A percentile compares a stretch with the other conserved stretches of the same genome.
Conservation (phyloP, 2,797 vertebrate species). For the Eulemur coronatus region DNA sequence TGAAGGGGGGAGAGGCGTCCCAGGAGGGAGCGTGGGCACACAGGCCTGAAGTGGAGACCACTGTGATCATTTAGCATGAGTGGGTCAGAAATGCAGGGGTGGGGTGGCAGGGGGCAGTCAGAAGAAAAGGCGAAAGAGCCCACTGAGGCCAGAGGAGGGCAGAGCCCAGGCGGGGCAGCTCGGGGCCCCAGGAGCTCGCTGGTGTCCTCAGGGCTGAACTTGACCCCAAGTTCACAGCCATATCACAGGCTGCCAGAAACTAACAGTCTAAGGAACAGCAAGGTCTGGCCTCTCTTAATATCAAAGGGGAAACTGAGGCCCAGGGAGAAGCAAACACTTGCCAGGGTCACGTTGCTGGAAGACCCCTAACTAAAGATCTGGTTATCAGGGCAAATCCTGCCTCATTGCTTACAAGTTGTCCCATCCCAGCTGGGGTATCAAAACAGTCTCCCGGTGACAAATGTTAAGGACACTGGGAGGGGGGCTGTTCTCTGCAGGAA, state of each 20-base stretch:
- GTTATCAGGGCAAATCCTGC: neutral
- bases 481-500: neutral
- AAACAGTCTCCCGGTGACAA: neutral
- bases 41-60: neutral
- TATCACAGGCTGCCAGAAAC: neutral
- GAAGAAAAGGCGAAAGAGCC: neutral
- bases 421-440: neutral
- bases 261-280: neutral
- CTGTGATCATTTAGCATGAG: neutral
- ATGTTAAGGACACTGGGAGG: neutral
- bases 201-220: neutral
- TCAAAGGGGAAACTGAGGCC: neutral
- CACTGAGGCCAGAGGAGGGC: neutral
- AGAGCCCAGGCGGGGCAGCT: neutral
- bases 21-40: neutral
- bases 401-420: neutral
- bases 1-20: neutral
- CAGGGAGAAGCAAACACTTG: neutral
- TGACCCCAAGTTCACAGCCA: neutral
- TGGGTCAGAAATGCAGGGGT: neutral
- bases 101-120: neutral
- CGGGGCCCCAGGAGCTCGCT: neutral
- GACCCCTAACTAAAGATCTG: neutral
- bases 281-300: neutral
- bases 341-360: neutral